These are phyloP conservation scores for Hippocampus abdominalis DNA, from an alignment of 2,113 vertebrate species.

Conservation along the genomic window DNA sequence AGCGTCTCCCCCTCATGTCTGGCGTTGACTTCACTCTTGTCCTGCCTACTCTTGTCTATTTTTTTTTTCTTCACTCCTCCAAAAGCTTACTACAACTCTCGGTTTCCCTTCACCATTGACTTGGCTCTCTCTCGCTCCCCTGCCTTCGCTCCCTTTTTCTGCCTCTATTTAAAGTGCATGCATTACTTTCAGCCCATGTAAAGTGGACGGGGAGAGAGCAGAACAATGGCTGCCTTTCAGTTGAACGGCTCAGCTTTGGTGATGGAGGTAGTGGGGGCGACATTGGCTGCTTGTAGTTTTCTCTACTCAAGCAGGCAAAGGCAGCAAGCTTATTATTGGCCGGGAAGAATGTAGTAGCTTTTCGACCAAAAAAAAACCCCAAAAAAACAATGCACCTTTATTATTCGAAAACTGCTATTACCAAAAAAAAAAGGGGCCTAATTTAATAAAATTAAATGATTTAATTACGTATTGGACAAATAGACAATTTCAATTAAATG, in stretches of 20 bases:
- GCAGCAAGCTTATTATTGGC: conserved; percentile 51
- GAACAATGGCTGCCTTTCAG: conserved; percentile 86
- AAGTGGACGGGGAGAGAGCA: conserved; percentile 67
- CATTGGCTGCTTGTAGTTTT: conserved; percentile 47
- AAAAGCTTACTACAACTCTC: conserved; percentile 54
- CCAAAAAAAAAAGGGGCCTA: too few relatives aligned
- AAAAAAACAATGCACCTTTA: not conserved
- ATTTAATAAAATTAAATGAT: too few relatives aligned
- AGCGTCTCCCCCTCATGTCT: conserved; percentile 43
- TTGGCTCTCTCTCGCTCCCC: conserved; percentile 46
- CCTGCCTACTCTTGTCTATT: conserved; percentile 33
- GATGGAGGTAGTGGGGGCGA: conserved; percentile 16
- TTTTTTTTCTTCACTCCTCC: not conserved
- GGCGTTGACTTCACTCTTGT: conserved; percentile 32
- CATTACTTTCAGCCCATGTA: conserved; percentile 77
- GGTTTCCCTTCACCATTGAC: conserved; percentile 43
- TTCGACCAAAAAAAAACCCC: not conserved
- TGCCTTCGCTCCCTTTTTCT: conserved; percentile 47
- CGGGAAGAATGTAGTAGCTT: not conserved
- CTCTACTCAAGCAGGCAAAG: conserved; percentile 45
- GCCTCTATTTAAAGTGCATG: conserved; percentile 72
- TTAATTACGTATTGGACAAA: too few relatives aligned
- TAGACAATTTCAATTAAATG: too few relatives aligned
- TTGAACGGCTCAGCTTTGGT: conserved; percentile 56
- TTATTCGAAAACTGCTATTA: not conserved